phyloP scores from a whole-genome alignment of 1,140 invertebrate genomes.

The Schlechtendalia chinensis region DNA sequence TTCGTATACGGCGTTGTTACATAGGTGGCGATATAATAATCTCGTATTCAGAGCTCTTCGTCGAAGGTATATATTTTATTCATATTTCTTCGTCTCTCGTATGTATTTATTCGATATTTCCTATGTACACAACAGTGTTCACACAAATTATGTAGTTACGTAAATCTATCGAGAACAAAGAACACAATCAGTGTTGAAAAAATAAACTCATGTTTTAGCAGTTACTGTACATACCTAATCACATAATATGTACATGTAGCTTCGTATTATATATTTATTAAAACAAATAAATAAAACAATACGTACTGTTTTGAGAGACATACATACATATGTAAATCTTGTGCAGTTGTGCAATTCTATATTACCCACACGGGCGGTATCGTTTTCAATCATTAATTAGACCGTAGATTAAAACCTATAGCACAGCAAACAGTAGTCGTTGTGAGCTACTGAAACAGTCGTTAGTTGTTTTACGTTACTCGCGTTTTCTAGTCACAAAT shows the following conservation, averaged over 20 bases:
- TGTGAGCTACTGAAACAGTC: neutral
- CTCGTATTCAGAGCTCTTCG: neutral
- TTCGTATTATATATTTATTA: neutral
- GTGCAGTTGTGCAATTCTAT: neutral
- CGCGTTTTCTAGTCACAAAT: neutral
- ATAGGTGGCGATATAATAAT: neutral
- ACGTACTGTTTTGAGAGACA: too few relatives aligned
- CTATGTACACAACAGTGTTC: too few relatives aligned
- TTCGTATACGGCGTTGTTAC: too few relatives aligned
- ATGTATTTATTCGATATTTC: neutral
- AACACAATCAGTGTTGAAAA: too few relatives aligned
- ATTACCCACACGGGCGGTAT: neutral
- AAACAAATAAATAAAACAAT: neutral
- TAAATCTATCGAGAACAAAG: neutral
- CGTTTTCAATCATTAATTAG: neutral
- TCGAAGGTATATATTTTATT: neutral
- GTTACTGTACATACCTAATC: too few relatives aligned
- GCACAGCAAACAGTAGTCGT: neutral
- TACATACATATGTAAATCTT: neutral
- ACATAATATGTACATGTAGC: too few relatives aligned
- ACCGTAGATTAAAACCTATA: neutral
- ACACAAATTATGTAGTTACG: too few relatives aligned
- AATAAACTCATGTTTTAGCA: too few relatives aligned
- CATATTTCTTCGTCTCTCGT: neutral
- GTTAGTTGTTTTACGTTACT: neutral